A percentile compares a stretch with the other conserved stretches of the same genome.
Conservation (phyloP, 2,797 vertebrate genomes). For the Thaleichthys pacificus region DNA sequence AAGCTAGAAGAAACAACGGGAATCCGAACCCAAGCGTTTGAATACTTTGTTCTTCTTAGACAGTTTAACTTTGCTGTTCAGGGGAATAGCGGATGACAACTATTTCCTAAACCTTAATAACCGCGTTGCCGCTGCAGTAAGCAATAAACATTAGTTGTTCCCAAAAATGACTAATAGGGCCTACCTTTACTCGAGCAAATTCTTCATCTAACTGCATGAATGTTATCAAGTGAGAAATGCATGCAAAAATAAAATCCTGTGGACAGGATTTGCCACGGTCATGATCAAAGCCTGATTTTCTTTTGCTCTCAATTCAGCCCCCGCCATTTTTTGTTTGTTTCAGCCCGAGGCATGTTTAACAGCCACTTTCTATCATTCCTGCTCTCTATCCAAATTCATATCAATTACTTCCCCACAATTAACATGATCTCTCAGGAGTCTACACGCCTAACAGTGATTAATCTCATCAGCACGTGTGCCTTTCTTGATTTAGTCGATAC, state of each 20-base stretch:
- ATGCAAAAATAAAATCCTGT: constrained; percentile 87
- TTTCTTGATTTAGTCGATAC: constrained; percentile 53
- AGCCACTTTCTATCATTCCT: constrained; percentile 50
- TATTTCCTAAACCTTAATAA: constrained; percentile 45
- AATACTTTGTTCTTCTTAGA: constrained; percentile 60
- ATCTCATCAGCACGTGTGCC: constrained; percentile 15
- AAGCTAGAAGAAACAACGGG: constrained; percentile 53
- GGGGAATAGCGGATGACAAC: constrained; percentile 66
- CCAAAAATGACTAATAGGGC: constrained; percentile 74
- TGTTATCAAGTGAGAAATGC: constrained; percentile 87
- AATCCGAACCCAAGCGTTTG: constrained; percentile 27
- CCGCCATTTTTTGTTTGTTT: constrained; percentile 82
- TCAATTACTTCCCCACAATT: constrained; percentile 63
- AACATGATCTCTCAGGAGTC: constrained; percentile 42
- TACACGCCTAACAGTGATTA: constrained; percentile 23
- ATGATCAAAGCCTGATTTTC: constrained; percentile 87
- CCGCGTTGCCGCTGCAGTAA: constrained; percentile 51
- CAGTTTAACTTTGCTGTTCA: constrained; percentile 49
- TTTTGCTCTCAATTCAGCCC: constrained; percentile 79
- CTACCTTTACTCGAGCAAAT: constrained; percentile 78
- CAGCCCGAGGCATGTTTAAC: constrained; percentile 65
- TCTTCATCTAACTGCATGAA: constrained; percentile 84
- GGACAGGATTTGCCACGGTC: constrained; percentile 86
- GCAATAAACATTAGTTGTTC: constrained; percentile 77
- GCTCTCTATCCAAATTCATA: constrained; percentile 52